Evolutionary conservation across 1,140 invertebrate species (phyloP), one percentile per base, ranked within the genome.

Genomic region (Saccostrea echinata): DNA sequence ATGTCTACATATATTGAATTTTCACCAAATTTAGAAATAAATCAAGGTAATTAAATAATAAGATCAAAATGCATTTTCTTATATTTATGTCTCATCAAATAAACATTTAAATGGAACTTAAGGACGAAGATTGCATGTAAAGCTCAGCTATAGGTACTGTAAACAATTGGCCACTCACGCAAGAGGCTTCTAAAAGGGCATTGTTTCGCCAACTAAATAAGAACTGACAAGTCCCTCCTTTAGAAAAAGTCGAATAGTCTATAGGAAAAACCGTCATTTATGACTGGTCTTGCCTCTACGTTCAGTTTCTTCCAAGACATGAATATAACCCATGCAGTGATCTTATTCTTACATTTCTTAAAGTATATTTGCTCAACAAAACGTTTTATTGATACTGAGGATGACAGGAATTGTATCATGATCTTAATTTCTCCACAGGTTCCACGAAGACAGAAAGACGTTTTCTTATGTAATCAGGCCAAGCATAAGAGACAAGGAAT

Each of bases 31-130:
- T 76, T 16, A 76, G 12, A 76, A 76, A 76, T 76, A 30, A 76
- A 30, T 76, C 30, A 27, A 13, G 13, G 27, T 76, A 76, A 33
- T 76, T 76, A 27, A 76, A 76, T 76, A n/a, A n/a, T 3, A 76
- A 4, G 13, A 30, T 76, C 33, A 27, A 76, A 68, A 33, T 2
- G 11, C 68, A 61, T 35, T 76, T 18, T 35, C 11, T 76, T 4
- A 76, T 76, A 27, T 30, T 71, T 27, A 71, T 71, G 30, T 27
- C 64, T 12, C 0, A 33, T 30, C 24, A 27, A 76, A 33, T 30
- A 76, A 12, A 33, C 68, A 30, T 76, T 76, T 76, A 76, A 71
- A 76, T 76, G 33, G 27, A 76, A 76, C 68, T 30, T 76, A 16
- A 68, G 27, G 12, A 68, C 12, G 64, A 30, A 33, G 16, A 35